These are phyloP conservation scores for Rhipidura dahli DNA, from an alignment of 2,113 vertebrate species.

Conservation along the genomic window DNA sequence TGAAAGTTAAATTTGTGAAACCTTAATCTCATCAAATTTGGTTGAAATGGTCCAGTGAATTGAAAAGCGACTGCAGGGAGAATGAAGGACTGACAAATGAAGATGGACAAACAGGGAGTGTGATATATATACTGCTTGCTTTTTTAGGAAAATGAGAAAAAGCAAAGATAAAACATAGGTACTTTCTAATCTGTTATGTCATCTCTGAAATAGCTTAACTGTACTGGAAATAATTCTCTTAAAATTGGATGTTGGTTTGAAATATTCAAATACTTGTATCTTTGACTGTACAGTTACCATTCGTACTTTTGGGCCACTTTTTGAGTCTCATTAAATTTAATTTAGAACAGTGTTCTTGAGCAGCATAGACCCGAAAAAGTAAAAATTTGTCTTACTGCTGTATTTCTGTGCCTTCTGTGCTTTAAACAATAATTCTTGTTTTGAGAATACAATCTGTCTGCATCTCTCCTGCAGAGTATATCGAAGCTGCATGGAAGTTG, in stretches of 20 bases:
- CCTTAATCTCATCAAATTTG: constrained; percentile 24
- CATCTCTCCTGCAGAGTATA: background rate
- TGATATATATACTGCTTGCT: background rate
- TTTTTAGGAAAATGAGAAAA: background rate
- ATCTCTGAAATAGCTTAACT: background rate
- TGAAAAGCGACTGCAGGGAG: background rate
- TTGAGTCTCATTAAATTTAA: background rate
- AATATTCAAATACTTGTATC: background rate
- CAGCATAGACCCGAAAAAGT: background rate
- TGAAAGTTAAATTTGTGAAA: background rate
- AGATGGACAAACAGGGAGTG: background rate
- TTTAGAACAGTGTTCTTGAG: background rate
- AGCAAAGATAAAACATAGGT: background rate
- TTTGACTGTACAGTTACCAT: background rate
- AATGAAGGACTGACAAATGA: background rate
- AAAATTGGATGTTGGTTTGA: background rate
- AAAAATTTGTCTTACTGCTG: background rate
- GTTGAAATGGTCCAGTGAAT: background rate
- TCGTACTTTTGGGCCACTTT: background rate
- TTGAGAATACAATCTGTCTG: background rate
- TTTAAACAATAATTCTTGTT: background rate
- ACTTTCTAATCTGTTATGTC: fast-evolving
- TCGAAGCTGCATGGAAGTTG: background rate
- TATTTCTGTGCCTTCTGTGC: background rate
- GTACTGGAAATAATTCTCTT: background rate